These are phyloP conservation scores for Gobio occitaniae DNA, from an alignment of 2,797 vertebrate genomes.

Conservation along the genomic window DNA sequence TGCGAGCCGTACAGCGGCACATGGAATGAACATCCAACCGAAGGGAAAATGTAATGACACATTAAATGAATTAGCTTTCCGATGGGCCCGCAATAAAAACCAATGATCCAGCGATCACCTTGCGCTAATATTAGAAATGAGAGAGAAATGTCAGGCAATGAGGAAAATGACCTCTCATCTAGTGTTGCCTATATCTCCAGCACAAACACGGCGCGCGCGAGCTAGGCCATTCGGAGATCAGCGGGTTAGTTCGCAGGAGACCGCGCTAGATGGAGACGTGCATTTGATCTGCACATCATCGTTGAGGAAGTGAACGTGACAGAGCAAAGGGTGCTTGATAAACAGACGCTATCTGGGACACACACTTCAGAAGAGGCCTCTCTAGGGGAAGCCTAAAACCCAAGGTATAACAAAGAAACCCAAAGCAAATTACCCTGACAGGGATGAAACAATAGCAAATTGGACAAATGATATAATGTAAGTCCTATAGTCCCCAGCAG, in stretches of 20 bases:
- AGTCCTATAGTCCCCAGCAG: slow-evolving; percentile 81
- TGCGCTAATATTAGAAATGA: slow-evolving; percentile 65
- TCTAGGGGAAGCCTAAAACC: slow-evolving; percentile 76
- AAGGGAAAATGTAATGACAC: slow-evolving; percentile 57
- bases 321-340: slow-evolving; percentile 81
- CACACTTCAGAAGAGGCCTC: slow-evolving; percentile 75
- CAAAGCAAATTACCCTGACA: slow-evolving; percentile 88
- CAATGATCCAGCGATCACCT: slow-evolving; percentile 64
- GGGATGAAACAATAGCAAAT: slow-evolving; percentile 88
- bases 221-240: slow-evolving; percentile 71
- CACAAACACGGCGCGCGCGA: slow-evolving; percentile 64
- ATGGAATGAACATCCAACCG: slow-evolving; percentile 32
- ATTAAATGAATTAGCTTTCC: slow-evolving; percentile 69
- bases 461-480: slow-evolving; percentile 88
- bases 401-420: slow-evolving; percentile 82
- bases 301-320: slow-evolving; percentile 81
- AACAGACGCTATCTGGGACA: slow-evolving; percentile 84
- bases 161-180: slow-evolving; percentile 78
- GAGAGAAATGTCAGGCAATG: slow-evolving; percentile 73
- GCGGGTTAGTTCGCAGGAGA: slow-evolving; percentile 71
- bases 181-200: slow-evolving; percentile 52
- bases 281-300: slow-evolving; percentile 80
- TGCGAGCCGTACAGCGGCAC: slow-evolving; percentile 28
- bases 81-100: slow-evolving; percentile 61
- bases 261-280: slow-evolving; percentile 78